phyloP scores from a whole-genome alignment of 2,113 vertebrate species.

The Phalacrocorax brasilianus region DNA sequence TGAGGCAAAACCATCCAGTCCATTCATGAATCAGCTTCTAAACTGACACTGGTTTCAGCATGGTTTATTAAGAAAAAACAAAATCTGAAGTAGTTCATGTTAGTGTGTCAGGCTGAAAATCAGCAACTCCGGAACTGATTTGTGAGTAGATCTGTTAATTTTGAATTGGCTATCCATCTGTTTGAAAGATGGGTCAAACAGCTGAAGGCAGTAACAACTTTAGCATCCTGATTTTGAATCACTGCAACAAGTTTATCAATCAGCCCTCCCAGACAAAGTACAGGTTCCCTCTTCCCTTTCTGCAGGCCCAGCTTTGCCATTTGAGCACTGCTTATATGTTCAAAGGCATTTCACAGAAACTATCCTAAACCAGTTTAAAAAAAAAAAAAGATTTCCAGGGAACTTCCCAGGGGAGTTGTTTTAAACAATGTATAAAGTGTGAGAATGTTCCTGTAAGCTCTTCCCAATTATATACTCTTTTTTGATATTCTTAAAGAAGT shows the following conservation, averaged over 20 bases:
- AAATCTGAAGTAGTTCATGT: background rate
- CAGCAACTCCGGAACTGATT: rapidly evolving
- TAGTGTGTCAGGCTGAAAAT: background rate
- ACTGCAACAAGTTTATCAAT: background rate
- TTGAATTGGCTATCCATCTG: background rate
- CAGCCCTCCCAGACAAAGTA: background rate
- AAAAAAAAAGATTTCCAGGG: background rate
- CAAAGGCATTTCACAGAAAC: background rate
- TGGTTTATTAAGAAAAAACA: background rate
- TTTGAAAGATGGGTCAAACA: background rate
- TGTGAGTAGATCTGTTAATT: background rate
- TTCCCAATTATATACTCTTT: background rate
- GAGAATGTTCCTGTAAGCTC: background rate
- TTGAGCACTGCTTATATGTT: background rate
- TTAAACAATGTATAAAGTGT: background rate
- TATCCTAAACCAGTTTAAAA: background rate
- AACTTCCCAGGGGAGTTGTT: background rate
- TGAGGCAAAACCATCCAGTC: background rate
- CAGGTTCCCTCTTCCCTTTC: background rate
- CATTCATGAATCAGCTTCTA: background rate
- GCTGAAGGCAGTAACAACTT: background rate
- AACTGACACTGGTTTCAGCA: background rate
- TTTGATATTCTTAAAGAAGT: constrained; percentile 18
- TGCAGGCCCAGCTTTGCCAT: background rate
- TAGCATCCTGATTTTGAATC: background rate